Conservation (phyloP, 2,888 invertebrate species). For the Drosophila subquinaria region DNA sequence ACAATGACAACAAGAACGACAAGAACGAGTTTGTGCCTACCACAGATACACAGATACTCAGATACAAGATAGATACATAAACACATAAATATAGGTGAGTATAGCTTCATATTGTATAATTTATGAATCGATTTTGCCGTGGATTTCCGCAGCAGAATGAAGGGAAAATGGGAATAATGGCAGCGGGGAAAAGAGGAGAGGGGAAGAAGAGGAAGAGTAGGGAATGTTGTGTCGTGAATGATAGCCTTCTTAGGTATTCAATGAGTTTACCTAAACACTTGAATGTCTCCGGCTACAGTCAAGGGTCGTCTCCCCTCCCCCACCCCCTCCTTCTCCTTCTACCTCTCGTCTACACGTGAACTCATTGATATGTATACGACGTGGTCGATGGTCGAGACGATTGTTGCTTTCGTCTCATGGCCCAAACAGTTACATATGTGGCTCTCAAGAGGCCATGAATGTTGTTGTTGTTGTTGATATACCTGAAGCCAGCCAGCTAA, state of each 20-base stretch:
- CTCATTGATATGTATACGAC: constrained; percentile 33
- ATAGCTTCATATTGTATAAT: constrained; percentile 57
- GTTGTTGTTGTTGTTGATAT: constrained; percentile 24
- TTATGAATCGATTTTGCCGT: constrained; percentile 66
- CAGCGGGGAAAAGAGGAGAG: too few relatives aligned
- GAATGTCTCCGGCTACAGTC: constrained; percentile 30
- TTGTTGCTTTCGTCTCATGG: constrained; percentile 12
- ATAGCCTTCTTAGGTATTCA: constrained; percentile 53
- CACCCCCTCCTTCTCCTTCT: neutral
- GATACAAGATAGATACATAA: constrained; percentile 3
- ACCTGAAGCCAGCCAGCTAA: constrained; percentile 47
- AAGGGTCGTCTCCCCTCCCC: neutral
- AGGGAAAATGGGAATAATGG: neutral
- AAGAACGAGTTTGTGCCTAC: neutral
- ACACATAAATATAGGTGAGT: constrained; percentile 1
- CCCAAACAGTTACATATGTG: constrained; percentile 7
- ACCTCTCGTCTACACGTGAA: neutral
- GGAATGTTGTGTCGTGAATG: constrained; percentile 16
- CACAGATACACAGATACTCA: neutral
- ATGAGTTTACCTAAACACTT: constrained; percentile 49
- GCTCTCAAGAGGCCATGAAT: constrained; percentile 8
- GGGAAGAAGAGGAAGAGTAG: neutral
- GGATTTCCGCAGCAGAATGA: constrained; percentile 10
- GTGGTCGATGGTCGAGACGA: constrained; percentile 8
- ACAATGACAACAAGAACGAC: constrained; percentile 3